Percentiles rank a stretch among this genome's conserved stretches.
Conservation (phyloP, 2,113 vertebrate genomes). For the Myodes glareolus region DNA sequence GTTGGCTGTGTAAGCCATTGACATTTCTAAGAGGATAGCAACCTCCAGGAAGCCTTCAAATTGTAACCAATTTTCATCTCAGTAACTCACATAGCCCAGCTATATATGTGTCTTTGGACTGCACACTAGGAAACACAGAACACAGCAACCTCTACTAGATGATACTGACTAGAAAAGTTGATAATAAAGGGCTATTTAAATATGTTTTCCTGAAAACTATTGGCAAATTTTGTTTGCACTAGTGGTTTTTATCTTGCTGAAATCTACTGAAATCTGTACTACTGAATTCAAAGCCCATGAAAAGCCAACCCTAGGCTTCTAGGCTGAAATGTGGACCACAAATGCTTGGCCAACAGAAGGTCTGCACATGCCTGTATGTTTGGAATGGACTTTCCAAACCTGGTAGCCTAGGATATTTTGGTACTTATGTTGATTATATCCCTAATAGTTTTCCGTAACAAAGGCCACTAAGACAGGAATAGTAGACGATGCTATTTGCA, state of each 20-base stretch:
- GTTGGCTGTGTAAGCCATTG: conserved; percentile 58
- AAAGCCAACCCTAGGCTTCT: conserved; percentile 8
- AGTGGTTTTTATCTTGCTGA: not conserved
- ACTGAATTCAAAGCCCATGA: not conserved
- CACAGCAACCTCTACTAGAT: not conserved
- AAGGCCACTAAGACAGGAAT: not conserved
- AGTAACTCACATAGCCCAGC: not conserved
- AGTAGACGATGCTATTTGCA: not conserved
- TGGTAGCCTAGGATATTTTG: not conserved
- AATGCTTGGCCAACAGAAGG: not conserved
- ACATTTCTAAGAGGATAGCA: conserved; percentile 70
- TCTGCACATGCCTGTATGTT: not conserved
- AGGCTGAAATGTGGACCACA: not conserved
- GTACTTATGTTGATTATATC: not conserved
- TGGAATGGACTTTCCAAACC: conserved; percentile 15
- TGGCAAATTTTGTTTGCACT: conserved; percentile 28
- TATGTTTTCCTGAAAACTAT: not conserved
- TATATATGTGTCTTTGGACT: not conserved
- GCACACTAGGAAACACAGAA: not conserved
- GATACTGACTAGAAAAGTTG: not conserved
- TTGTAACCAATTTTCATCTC: conserved; percentile 25
- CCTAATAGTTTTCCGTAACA: not conserved
- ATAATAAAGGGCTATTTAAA: not conserved
- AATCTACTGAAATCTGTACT: conserved; percentile 16
- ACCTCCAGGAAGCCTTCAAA: conserved; percentile 62